These are phyloP conservation scores for Campoplex capitator DNA, from an alignment of 2,888 invertebrate species.

Conservation along the genomic window DNA sequence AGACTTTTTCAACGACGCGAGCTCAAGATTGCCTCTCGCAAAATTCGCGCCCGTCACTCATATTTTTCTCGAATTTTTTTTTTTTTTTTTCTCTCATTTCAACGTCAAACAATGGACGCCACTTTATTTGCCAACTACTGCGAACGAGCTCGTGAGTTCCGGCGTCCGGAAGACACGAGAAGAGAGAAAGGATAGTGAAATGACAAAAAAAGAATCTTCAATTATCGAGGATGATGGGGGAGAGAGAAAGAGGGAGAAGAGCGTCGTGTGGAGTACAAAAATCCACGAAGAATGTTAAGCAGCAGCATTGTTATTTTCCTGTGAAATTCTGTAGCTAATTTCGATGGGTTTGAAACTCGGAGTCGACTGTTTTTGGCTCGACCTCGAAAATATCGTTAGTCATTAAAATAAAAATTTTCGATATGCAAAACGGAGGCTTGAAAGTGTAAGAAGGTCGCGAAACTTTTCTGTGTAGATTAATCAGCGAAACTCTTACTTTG, in stretches of 20 bases:
- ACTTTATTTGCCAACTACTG: constrained; percentile 23
- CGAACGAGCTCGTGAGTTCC: constrained; percentile 64
- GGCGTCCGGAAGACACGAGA: constrained; percentile 33
- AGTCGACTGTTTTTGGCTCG: neutral
- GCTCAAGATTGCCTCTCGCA: constrained; percentile 24
- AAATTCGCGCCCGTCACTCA: constrained; percentile 6
- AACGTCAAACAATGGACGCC: constrained; percentile 54
- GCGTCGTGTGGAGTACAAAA: neutral
- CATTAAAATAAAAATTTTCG: constrained; percentile 4
- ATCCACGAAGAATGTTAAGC: neutral
- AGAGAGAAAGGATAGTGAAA: constrained; percentile 51
- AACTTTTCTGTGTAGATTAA: constrained; percentile 15
- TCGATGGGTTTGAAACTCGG: neutral
- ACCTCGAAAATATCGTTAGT: constrained; percentile 23
- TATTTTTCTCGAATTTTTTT: neutral
- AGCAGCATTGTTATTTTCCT: neutral
- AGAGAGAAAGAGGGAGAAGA: neutral
- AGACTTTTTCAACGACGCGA: constrained; percentile 12
- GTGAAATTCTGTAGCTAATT: neutral
- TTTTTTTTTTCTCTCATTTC: constrained; percentile 3
- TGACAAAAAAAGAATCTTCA: constrained; percentile 17
- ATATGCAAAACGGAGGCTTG: constrained; percentile 2
- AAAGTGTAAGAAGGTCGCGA: constrained; percentile 7
- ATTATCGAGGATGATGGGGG: neutral
- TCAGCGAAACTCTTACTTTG: constrained; percentile 14